Evolutionary conservation across 2,888 invertebrate species (phyloP), one percentile per base, ranked within the genome.

Genomic region (Cheilosia urbana): DNA sequence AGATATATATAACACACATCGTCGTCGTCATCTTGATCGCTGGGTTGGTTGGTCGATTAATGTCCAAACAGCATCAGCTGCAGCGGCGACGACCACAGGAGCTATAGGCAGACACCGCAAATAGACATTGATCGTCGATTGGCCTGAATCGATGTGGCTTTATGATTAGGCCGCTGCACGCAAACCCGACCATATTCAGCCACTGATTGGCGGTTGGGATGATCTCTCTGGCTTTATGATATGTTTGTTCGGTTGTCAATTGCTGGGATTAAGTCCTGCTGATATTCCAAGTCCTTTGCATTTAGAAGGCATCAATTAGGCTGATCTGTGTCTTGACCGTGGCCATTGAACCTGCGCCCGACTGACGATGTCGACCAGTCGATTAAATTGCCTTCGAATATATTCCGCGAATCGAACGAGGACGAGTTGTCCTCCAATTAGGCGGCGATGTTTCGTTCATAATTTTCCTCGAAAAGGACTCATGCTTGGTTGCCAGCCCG

Each of bases 61-160:
- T 80, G 71, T 80, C 69, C 79, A 63, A 65, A 72, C 84, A 75
- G 60, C 65, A 68, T 42, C 55, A 63, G 45, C 49, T 57, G 63
- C 72, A 73, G 71, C 51, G 49, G 62, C 40, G 62, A 49, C 40
- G 62, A 49, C 75, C 66, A 76, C 80, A 85, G 84, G 66, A 85
- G 84, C 84, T 80, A 72, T 51, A 85, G 66, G 51, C 71, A 85
- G 72, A 81, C 85, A 85, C 81, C 72, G 81, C 81, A 85, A 85
- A 85, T 85, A 85, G 85, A 81, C 81, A 85, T 77, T 85, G 80
- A 85, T 85, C 72, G 85, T 60, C 85, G 85, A 85, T 85, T 81
- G 72, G 85, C 49, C 51, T 63, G 71, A 81, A 73, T 63, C 72
- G 66, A 76, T 81, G 85, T 77, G 85, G 72, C 68, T 51, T 85